phyloP scores from a whole-genome alignment of 2,113 vertebrate species.

The Myrmecophaga tridactyla region DNA sequence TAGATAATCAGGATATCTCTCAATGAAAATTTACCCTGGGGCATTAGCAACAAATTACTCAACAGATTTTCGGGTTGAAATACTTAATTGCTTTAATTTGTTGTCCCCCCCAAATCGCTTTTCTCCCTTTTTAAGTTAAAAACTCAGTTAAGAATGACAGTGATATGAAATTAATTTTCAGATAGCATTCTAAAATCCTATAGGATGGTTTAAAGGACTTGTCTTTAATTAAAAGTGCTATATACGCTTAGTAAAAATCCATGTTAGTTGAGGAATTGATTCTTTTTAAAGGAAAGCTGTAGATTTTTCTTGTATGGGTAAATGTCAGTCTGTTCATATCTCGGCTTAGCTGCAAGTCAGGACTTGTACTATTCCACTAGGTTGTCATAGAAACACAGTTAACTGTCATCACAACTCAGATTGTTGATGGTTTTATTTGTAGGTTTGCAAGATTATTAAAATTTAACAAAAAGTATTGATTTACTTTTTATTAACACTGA shows the following conservation, averaged over 20 bases:
- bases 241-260: slow-evolving; percentile 79
- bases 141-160: background rate
- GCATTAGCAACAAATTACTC: background rate
- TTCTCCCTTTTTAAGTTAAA: background rate
- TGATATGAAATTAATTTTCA: slow-evolving; percentile 70
- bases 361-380: slow-evolving; percentile 81
- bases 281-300: slow-evolving; percentile 77
- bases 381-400: slow-evolving; percentile 89
- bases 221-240: slow-evolving; percentile 81
- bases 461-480: slow-evolving; percentile 91
- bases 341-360: slow-evolving; percentile 84
- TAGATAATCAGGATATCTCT: background rate
- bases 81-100: slow-evolving; percentile 9
- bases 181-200: slow-evolving; percentile 55
- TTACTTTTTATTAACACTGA: slow-evolving; percentile 85
- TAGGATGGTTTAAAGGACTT: slow-evolving; percentile 72
- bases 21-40: background rate
- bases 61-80: slow-evolving; percentile 56
- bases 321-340: slow-evolving; percentile 87
- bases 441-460: slow-evolving; percentile 88
- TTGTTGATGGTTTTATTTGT: slow-evolving; percentile 88
- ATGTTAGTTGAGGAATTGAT: slow-evolving; percentile 80
- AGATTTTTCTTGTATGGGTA: slow-evolving; percentile 81
- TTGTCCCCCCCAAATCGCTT: background rate
- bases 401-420: slow-evolving; percentile 86